Base-by-base conservation (phyloP, 2,888 invertebrate genomes). In the Tenthredo notha region DNA sequence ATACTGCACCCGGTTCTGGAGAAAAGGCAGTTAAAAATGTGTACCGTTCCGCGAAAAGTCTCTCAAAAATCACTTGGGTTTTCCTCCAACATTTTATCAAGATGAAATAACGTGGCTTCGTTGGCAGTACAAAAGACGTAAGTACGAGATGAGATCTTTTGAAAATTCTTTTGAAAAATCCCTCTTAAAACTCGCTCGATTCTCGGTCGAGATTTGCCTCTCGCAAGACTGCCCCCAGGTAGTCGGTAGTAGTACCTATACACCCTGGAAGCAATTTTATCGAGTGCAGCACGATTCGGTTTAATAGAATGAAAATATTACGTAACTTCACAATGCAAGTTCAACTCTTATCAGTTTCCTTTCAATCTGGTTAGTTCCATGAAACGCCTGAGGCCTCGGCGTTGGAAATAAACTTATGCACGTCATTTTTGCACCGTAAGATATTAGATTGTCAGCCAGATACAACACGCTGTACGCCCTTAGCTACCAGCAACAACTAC, bases 381-480 rank as follows among this genome's bases (percentile, higher is more conserved):
- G 83, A 83, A 70, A 50, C 25, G 21, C 67, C 29, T 33, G 67
- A 83, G 83, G 67, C 47, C 37, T 83, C 10, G 29, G 82, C 10
- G 83, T 70, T 47, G 43, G 70, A 83, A 70, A 67, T 83, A 83
- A 83, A 83, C 67, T 80, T 80, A 80, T 65, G 58, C 80, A 40
- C 61, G 61, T 65, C n/a, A 83, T 83, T 67, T 67, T 47, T 83
- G 40, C 50, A 18, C 18, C 61, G 80, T 58, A 37, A 87, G 88
- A 89, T 89, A 89, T 89, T 89, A 89, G 89, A 89, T 89, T 89
- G 89, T 89, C 89, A 88, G 88, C 88, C 88, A 88, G 87, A 87
- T 89, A 88, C 86, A 87, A 86, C 82, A 78, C 85, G 86, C 87
- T 87, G 61, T 67, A 85, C 87, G 88, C 88, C 88, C 88, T 88